These are phyloP conservation scores for Catocala fraxini DNA, from an alignment of 2,888 invertebrate species.

Conservation along the genomic window DNA sequence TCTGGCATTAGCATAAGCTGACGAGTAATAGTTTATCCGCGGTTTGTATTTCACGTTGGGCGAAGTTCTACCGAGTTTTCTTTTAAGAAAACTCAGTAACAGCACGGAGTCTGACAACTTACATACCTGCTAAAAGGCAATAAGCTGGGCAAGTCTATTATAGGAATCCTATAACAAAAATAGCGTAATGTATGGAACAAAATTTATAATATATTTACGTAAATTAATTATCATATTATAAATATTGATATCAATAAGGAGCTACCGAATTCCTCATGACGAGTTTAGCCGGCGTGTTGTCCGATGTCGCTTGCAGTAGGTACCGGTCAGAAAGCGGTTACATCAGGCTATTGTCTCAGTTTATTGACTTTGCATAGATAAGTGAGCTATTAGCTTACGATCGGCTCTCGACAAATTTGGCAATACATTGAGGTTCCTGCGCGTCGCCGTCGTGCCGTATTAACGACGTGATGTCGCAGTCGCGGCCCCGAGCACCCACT, in stretches of 20 bases:
- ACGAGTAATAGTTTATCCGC: too few relatives aligned
- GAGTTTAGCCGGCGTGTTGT: not conserved
- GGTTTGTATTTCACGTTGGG: too few relatives aligned
- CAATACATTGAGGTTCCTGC: slow-evolving; percentile 50
- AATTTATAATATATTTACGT: too few relatives aligned
- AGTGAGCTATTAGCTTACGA: slow-evolving; percentile 56
- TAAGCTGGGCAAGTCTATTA: too few relatives aligned
- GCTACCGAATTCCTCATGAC: not conserved
- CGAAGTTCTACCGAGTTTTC: too few relatives aligned
- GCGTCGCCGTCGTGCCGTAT: slow-evolving; percentile 40
- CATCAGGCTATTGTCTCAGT: slow-evolving; percentile 59
- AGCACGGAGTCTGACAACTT: too few relatives aligned
- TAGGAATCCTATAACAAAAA: too few relatives aligned
- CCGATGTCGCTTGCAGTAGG: slow-evolving; percentile 27
- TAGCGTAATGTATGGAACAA: too few relatives aligned
- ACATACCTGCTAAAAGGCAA: too few relatives aligned
- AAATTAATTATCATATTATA: too few relatives aligned
- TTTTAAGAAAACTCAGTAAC: too few relatives aligned
- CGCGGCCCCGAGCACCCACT: slow-evolving; percentile 28
- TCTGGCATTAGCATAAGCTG: too few relatives aligned
- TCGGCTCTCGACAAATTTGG: slow-evolving; percentile 55
- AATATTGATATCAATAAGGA: not conserved
- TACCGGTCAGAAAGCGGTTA: slow-evolving; percentile 50
- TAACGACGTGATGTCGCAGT: slow-evolving; percentile 47
- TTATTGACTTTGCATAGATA: slow-evolving; percentile 61